A percentile compares a stretch with the other conserved stretches of the same genome.
phyloP scores from a whole-genome alignment of 1,140 invertebrate genomes.

The Agrilus planipennis region DNA sequence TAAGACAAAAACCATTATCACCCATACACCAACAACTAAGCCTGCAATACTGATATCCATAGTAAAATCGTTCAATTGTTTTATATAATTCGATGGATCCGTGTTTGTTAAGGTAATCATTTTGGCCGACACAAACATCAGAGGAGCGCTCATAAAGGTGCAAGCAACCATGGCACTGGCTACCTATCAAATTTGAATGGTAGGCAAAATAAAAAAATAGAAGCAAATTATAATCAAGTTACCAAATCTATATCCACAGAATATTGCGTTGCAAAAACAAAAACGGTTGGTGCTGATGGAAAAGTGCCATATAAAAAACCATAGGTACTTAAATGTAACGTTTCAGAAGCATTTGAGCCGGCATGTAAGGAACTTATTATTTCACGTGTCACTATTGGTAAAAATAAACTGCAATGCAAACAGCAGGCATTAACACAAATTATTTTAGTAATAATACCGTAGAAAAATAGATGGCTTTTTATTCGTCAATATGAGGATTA shows the following conservation, averaged over 20 bases:
- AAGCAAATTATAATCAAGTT: constrained; percentile 24
- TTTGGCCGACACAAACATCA: constrained; percentile 92
- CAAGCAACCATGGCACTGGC: constrained; percentile 87
- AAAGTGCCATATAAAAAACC: constrained; percentile 94
- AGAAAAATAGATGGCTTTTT: too few species aligned
- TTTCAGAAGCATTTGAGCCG: constrained; percentile 56
- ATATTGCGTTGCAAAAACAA: constrained; percentile 86
- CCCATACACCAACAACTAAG: constrained; percentile 62
- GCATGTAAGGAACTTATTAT: constrained; percentile 62
- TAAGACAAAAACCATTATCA: constrained; percentile 62
- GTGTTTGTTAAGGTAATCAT: constrained; percentile 69
- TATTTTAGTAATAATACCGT: too few species aligned
- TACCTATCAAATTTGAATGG: constrained; percentile 41
- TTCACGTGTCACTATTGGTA: constrained; percentile 81
- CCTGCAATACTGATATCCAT: constrained; percentile 74
- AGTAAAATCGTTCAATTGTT: constrained; percentile 64
- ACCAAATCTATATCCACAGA: constrained; percentile 76
- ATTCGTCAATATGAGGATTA: too few species aligned
- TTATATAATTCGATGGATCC: constrained; percentile 54
- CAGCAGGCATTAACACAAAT: too few species aligned
- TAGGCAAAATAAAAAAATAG: background rate
- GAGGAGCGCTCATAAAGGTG: constrained; percentile 83
- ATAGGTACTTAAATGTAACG: constrained; percentile 74
- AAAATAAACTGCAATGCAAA: constrained; percentile 49
- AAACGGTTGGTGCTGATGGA: constrained; percentile 87